Evolutionary conservation across 2,113 vertebrate species (phyloP).

Genomic region (Aldabrachelys gigantea): DNA sequence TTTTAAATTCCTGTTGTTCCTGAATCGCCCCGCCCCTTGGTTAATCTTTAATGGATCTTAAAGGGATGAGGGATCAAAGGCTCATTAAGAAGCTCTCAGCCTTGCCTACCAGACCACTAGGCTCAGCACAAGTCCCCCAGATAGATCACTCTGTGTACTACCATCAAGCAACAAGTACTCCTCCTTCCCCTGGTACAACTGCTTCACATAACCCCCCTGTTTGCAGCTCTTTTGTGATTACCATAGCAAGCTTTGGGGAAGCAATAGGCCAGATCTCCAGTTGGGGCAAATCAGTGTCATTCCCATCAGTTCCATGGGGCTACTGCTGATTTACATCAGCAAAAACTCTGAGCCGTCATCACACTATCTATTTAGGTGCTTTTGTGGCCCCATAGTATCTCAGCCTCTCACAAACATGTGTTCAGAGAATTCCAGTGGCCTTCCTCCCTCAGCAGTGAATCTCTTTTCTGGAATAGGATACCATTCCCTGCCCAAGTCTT

Average conservation of each 20-base stretch:
- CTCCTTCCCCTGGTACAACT: background rate
- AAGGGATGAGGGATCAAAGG: background rate
- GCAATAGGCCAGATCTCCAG: background rate
- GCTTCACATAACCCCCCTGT: background rate
- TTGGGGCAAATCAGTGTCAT: background rate
- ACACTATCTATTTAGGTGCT: background rate
- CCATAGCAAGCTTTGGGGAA: background rate
- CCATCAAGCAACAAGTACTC: background rate
- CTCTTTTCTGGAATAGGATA: rapidly evolving
- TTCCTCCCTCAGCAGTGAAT: background rate
- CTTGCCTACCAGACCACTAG: background rate
- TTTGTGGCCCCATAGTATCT: background rate
- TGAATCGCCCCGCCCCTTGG: background rate
- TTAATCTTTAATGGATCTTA: background rate
- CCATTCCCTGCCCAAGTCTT: background rate
- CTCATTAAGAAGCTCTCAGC: background rate
- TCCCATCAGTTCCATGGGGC: background rate
- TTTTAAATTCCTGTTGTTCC: background rate
- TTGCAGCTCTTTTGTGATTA: background rate
- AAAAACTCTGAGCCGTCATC: background rate
- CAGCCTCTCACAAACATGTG: background rate
- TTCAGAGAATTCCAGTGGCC: background rate
- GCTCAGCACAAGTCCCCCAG: background rate
- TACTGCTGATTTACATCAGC: background rate
- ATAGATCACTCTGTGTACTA: background rate